Evolutionary conservation across 2,888 invertebrate species (phyloP).

Genomic region (Eupithecia dodoneata): DNA sequence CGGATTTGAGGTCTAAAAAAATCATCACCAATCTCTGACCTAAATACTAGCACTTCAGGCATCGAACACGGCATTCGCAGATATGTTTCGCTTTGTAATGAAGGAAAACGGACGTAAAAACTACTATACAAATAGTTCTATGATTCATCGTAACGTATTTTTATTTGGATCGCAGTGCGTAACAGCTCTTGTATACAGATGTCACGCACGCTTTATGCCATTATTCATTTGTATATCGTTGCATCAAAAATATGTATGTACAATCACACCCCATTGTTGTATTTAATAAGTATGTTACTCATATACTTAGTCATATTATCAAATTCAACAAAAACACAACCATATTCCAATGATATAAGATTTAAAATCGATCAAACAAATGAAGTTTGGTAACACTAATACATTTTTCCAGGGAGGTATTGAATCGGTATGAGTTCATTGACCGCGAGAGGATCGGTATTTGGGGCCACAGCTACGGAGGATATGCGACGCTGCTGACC

Average conservation of each 20-base stretch:
- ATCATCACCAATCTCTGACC: too few species aligned
- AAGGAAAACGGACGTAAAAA: too few species aligned
- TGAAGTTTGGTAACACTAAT: neutral
- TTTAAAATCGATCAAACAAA: neutral
- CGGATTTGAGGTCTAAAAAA: too few species aligned
- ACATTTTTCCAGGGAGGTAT: slow-evolving; percentile 76
- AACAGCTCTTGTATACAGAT: neutral
- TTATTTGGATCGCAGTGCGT: too few species aligned
- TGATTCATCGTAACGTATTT: too few species aligned
- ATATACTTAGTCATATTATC: neutral
- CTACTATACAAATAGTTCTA: too few species aligned
- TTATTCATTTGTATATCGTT: neutral
- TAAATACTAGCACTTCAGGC: too few species aligned
- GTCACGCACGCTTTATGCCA: neutral
- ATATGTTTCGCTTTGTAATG: too few species aligned
- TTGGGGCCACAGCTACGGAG: slow-evolving; percentile 98
- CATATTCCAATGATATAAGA: neutral
- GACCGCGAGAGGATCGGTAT: slow-evolving; percentile 88
- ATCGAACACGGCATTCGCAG: too few species aligned
- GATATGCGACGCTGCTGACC: slow-evolving; percentile 92
- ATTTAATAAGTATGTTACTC: neutral
- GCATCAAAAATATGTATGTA: neutral
- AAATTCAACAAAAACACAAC: neutral
- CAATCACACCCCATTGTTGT: neutral
- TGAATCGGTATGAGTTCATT: slow-evolving; percentile 85